Conservation (phyloP, 2,888 invertebrate genomes). For the Tetragnatha montana region DNA sequence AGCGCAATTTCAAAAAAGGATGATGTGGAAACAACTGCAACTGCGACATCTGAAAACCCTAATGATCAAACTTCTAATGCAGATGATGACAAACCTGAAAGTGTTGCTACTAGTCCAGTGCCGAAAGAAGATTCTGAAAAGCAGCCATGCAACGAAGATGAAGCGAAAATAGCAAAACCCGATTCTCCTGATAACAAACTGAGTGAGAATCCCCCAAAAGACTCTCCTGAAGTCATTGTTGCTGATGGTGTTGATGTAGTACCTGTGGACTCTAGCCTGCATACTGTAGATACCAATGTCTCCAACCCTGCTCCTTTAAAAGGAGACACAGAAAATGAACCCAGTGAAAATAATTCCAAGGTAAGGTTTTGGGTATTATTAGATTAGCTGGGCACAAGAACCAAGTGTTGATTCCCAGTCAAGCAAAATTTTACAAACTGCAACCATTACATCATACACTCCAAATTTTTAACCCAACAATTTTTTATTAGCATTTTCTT, state of each 20-base stretch:
- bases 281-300: background rate
- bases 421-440: too few species aligned
- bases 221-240: slow-evolving; percentile 26
- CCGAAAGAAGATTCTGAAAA: slow-evolving; percentile 13
- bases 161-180: background rate
- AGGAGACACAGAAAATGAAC: slow-evolving; percentile 9
- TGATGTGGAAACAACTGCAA: background rate
- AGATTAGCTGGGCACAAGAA: background rate
- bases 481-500: too few species aligned
- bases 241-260: slow-evolving; percentile 13
- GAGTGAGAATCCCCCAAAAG: slow-evolving; percentile 2
- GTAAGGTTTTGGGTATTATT: background rate
- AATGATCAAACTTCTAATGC: background rate
- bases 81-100: background rate
- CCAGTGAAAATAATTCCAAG: slow-evolving; percentile 10
- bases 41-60: background rate
- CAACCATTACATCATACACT: too few species aligned
- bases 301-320: background rate
- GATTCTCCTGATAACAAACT: slow-evolving; percentile 8
- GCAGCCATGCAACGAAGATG: background rate
- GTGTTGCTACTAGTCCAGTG: background rate
- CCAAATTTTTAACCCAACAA: too few species aligned
- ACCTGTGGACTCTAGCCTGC: background rate
- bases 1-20: background rate
- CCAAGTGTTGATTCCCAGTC: too few species aligned